These are phyloP conservation scores for Mustela lutreola DNA, from an alignment of 2,113 vertebrate genomes.

Conservation along the genomic window DNA sequence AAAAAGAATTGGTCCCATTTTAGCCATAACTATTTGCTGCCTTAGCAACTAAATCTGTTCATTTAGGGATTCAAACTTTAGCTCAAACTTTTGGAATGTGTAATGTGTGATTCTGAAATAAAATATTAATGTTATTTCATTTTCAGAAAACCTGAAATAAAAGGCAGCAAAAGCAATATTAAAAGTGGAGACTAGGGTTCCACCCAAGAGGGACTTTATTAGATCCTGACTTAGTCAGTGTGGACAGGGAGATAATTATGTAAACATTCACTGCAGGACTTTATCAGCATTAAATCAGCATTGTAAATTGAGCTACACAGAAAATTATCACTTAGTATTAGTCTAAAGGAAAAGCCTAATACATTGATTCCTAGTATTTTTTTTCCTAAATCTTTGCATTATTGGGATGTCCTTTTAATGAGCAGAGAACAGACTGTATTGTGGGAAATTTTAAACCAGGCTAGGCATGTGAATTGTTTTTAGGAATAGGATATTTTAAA, in stretches of 20 bases:
- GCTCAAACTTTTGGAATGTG: constrained; percentile 87
- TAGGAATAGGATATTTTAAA: not conserved
- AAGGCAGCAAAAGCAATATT: not conserved
- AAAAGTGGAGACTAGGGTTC: not conserved
- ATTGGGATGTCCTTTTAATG: not conserved
- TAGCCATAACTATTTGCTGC: constrained; percentile 86
- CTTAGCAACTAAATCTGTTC: constrained; percentile 85
- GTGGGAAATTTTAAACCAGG: not conserved
- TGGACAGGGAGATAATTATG: not conserved
- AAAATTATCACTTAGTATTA: constrained; percentile 11
- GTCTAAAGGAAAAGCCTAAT: not conserved
- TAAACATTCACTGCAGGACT: not conserved
- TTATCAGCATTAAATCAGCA: not conserved
- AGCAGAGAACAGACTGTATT: not conserved
- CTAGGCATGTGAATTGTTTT: not conserved
- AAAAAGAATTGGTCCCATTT: constrained; percentile 74
- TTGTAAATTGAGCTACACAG: not conserved
- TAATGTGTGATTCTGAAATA: constrained; percentile 82
- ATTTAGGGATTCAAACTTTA: constrained; percentile 86
- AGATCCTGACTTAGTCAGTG: not conserved
- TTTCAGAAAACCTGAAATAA: constrained; percentile 49
- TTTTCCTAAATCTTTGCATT: not conserved
- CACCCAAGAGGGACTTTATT: not conserved
- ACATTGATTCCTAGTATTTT: not conserved
- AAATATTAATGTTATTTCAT: constrained; percentile 67